A percentile compares a stretch with the other conserved stretches of the same genome.
phyloP scores from a whole-genome alignment of 2,113 vertebrate genomes.

The Archilochus colubris region DNA sequence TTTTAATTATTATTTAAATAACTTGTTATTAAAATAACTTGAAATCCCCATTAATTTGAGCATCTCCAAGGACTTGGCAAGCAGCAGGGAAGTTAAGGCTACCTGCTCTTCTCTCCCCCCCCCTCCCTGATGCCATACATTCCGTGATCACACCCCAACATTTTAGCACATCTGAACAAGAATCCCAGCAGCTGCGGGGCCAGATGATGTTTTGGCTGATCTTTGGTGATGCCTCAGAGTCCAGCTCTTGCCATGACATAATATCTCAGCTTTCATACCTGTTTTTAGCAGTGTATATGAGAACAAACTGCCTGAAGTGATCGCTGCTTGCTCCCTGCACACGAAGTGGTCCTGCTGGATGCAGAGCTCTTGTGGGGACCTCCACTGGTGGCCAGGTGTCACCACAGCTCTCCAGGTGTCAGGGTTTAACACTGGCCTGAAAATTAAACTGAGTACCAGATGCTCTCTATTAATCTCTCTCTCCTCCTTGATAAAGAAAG shows the following conservation, averaged over 20 bases:
- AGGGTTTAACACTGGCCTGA: too few relatives aligned
- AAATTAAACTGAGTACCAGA: too few relatives aligned
- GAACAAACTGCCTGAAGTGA: rapidly evolving
- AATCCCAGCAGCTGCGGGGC: background rate
- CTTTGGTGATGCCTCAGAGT: background rate
- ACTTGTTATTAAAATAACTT: background rate
- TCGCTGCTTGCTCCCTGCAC: rapidly evolving
- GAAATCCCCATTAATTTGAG: background rate
- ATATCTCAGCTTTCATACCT: background rate
- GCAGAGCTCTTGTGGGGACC: background rate
- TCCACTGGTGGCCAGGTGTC: background rate
- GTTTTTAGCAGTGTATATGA: background rate
- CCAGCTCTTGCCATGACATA: background rate
- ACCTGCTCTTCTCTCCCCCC: background rate
- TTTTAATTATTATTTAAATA: background rate
- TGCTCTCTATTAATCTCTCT: too few relatives aligned
- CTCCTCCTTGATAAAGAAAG: too few relatives aligned
- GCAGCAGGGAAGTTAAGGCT: background rate
- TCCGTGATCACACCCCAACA: background rate
- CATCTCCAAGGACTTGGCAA: background rate
- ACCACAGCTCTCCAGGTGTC: background rate
- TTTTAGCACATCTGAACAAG: background rate
- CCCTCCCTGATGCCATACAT: background rate
- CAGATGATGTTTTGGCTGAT: background rate
- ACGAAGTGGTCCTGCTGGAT: rapidly evolving